Base-by-base conservation (phyloP, 2,888 invertebrate species). In the Epistrophe grossulariae region DNA sequence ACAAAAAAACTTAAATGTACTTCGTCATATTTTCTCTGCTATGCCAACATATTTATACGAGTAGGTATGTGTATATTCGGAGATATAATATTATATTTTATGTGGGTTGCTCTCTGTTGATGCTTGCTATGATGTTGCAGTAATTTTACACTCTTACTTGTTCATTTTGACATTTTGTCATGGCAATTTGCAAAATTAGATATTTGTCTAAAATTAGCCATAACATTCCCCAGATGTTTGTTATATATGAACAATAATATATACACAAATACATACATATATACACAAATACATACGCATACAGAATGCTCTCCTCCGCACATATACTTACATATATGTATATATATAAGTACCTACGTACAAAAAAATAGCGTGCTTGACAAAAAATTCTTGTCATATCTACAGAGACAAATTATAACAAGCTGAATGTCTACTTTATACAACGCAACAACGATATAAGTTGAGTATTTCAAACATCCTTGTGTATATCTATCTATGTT, bases 111-210 rank as follows among this genome's bases (percentile, higher is more conserved):
- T 72, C 64, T 31, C n/a, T 11, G 57, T 5, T 35, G 31, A 1
- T 17, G 24, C 24, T 24, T 17, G 24, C 24, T 24, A 10, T 35
- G 31, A 1, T 17, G 40, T 24, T 52, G 35, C 79, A 83, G 87
- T 83, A 83, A 87, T 87, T 87, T 79, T 83, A 87, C 83, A 87
- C 72, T 68, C 19, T 87, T 66, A 79, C 76, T 83, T 76, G 83
- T 83, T 76, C 83, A 72, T 87, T 87, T 83, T 87, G 87, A 87
- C 87, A 87, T 87, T 87, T 82, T 87, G 83, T 87, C 87, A 87
- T 83, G 83, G 87, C 87, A 87, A 87, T 87, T 87, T 83, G 87
- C 87, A 79, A 83, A 87, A 87, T 87, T 87, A 87, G 83, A 87
- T 79, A 79, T 83, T 68, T 79, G 83, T 87, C 83, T 87, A 87